Conservation (phyloP, 1,140 invertebrate genomes). For the Wiebesia pumilae region DNA sequence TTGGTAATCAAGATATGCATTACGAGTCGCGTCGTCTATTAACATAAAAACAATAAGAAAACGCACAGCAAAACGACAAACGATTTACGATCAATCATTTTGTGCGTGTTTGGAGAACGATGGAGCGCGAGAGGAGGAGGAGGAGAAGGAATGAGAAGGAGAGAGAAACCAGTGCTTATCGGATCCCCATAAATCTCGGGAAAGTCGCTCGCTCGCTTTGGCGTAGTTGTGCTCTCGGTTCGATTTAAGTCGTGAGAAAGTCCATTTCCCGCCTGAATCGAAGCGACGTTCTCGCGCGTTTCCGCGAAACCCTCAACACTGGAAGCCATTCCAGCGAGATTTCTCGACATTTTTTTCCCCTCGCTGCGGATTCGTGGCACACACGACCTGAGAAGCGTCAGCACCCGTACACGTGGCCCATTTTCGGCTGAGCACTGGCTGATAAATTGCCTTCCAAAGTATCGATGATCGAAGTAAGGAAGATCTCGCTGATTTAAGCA, state of each 20-base stretch:
- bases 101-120: not conserved
- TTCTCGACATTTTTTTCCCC: not conserved
- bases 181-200: constrained; percentile 47
- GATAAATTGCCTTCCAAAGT: not conserved
- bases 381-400: not conserved
- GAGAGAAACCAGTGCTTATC: constrained; percentile 35
- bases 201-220: constrained; percentile 28
- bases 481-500: not conserved
- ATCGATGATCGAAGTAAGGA: not conserved
- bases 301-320: constrained; percentile 19
- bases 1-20: not conserved
- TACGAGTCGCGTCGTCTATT: not conserved
- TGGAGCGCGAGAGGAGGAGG: no score
- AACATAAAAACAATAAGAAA: constrained; percentile 23
- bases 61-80: constrained; percentile 6
- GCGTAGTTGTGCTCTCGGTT: not conserved
- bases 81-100: constrained; percentile 30
- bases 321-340: not conserved
- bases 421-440: not conserved
- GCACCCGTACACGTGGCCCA: not conserved
- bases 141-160: not conserved
- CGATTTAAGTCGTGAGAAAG: constrained; percentile 49
- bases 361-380: not conserved
- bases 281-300: constrained; percentile 19
- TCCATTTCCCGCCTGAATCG: constrained; percentile 43